phyloP scores from a whole-genome alignment of 2,888 invertebrate genomes.

The Parnassius orleans region DNA sequence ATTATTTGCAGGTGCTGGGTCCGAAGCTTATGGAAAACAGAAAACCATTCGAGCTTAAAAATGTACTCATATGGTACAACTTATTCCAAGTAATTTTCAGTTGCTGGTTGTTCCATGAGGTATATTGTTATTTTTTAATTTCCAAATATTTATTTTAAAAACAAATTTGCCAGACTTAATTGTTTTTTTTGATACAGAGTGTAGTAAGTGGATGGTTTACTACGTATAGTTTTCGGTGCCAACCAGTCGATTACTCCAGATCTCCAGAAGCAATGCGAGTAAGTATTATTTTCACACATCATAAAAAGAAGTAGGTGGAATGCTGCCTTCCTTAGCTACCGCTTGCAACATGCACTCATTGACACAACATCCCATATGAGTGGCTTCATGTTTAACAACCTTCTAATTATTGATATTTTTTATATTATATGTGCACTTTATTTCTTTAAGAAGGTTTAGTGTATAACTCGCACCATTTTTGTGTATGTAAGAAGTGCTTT shows the following conservation, averaged over 20 bases:
- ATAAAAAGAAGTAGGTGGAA: no score
- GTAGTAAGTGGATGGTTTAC: slow-evolving; percentile 88
- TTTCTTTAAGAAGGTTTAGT: no score
- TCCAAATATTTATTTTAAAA: slow-evolving; percentile 14
- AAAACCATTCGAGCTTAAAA: slow-evolving; percentile 89
- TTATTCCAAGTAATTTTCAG: slow-evolving; percentile 90
- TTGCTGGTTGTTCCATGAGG: slow-evolving; percentile 87
- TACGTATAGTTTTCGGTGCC: slow-evolving; percentile 90
- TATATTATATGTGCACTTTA: neutral
- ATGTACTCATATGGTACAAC: slow-evolving; percentile 90
- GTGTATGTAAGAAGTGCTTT: no score
- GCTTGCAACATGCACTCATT: no score
- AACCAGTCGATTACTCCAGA: slow-evolving; percentile 92
- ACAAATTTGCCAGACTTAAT: neutral
- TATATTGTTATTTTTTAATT: slow-evolving; percentile 40
- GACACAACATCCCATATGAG: no score
- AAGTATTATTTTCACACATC: slow-evolving; percentile 39
- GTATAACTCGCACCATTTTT: no score
- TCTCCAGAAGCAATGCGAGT: slow-evolving; percentile 86
- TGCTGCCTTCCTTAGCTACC: no score
- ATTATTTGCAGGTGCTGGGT: slow-evolving; percentile 82
- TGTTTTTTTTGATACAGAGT: slow-evolving; percentile 73
- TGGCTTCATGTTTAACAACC: no score
- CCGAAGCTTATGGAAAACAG: slow-evolving; percentile 92
- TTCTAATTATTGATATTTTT: neutral